phyloP scores from a whole-genome alignment of 2,797 vertebrate genomes.

The Tragopan temminckii region DNA sequence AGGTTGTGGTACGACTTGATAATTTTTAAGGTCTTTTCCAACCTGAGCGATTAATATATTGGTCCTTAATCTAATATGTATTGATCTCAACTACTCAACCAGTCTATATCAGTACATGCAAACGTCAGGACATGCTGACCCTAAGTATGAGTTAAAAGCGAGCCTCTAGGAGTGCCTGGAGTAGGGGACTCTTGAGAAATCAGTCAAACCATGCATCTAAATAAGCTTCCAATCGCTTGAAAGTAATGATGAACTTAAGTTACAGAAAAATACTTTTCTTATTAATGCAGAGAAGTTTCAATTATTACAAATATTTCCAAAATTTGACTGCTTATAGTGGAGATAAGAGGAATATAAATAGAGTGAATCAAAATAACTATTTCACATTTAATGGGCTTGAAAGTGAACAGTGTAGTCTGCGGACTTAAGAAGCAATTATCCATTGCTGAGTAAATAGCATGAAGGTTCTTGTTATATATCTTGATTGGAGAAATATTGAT shows the following conservation, averaged over 20 bases:
- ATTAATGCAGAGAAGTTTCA: neutral
- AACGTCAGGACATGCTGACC: neutral
- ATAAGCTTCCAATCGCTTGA: neutral
- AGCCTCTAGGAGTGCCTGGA: neutral
- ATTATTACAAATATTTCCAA: neutral
- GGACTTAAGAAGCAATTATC: neutral
- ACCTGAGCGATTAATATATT: no score
- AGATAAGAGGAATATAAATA: slow-evolving; percentile 6
- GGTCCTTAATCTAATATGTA: no score
- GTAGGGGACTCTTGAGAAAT: neutral
- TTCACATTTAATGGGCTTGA: neutral
- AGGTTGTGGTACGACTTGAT: no score
- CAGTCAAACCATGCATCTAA: neutral
- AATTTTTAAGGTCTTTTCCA: no score
- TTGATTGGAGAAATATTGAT: slow-evolving; percentile 29
- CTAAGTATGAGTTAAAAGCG: neutral
- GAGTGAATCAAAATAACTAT: neutral
- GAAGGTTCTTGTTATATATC: neutral
- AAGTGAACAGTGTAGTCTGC: neutral
- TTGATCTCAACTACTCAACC: no score
- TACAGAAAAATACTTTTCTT: neutral
- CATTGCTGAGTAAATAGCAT: neutral
- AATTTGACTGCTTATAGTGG: neutral
- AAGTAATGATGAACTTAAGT: neutral
- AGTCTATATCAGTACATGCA: neutral